Conservation (phyloP, 1,140 invertebrate species). For the Antheraea mylitta region DNA sequence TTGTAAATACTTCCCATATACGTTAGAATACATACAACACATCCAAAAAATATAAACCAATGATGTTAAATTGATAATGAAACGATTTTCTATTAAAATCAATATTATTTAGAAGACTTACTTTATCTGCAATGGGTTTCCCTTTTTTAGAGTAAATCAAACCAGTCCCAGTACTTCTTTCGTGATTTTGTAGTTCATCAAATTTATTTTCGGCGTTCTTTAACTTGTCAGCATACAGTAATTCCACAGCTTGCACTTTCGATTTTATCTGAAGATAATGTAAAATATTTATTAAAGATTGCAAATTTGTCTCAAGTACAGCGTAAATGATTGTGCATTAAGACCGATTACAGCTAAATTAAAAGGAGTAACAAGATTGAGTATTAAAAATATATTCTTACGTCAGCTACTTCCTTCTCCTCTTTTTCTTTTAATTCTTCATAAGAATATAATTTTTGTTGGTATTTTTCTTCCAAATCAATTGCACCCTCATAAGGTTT, state of each 20-base stretch:
- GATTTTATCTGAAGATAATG: slow-evolving; percentile 41
- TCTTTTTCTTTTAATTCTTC: slow-evolving; percentile 61
- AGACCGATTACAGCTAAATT: neutral
- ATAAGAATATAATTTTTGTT: slow-evolving; percentile 56
- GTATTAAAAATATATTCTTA: slow-evolving; percentile 26
- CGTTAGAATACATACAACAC: no score
- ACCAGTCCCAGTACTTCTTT: slow-evolving; percentile 55
- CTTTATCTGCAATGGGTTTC: slow-evolving; percentile 68
- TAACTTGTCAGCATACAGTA: slow-evolving; percentile 37
- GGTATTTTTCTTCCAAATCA: slow-evolving; percentile 69
- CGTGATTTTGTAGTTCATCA: slow-evolving; percentile 49
- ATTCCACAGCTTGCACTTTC: slow-evolving; percentile 50
- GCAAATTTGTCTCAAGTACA: no score
- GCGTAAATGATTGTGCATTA: no score
- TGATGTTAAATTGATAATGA: no score
- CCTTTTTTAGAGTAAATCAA: slow-evolving; percentile 71
- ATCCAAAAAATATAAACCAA: no score
- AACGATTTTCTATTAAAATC: no score
- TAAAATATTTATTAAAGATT: slow-evolving; percentile 4
- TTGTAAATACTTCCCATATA: no score
- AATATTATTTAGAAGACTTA: slow-evolving; percentile 12
- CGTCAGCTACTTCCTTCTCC: slow-evolving; percentile 56
- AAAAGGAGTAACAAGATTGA: neutral
- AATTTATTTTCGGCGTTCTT: slow-evolving; percentile 54
- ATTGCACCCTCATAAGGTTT: slow-evolving; percentile 51